Conservation (phyloP, 2,113 vertebrate genomes). For the Cottus gobio region DNA sequence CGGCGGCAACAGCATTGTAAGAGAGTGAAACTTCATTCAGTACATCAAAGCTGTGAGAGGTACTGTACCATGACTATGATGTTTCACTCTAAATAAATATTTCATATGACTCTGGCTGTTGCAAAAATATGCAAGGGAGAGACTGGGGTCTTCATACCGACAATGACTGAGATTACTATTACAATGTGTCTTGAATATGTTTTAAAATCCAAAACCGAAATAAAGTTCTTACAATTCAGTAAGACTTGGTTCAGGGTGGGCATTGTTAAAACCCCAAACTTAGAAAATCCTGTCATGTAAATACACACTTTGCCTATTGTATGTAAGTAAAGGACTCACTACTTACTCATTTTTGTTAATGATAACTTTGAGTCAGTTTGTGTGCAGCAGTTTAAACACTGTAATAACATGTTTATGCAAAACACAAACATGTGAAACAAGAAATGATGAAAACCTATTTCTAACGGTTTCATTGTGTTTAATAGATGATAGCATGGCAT, state of each 20-base stretch:
- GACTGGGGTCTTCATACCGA: not conserved
- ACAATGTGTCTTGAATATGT: not conserved
- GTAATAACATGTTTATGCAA: slow-evolving; percentile 67
- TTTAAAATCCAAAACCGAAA: not conserved
- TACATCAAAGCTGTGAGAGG: not conserved
- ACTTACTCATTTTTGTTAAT: slow-evolving; percentile 60
- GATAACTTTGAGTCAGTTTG: slow-evolving; percentile 50
- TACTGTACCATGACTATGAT: not conserved
- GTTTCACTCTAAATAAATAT: slow-evolving; percentile 2
- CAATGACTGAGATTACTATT: slow-evolving; percentile 6
- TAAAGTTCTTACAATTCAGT: not conserved
- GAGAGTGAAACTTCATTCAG: not conserved
- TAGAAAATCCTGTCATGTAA: slow-evolving; percentile 33
- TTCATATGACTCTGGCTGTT: slow-evolving; percentile 6
- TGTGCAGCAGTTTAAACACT: slow-evolving; percentile 40
- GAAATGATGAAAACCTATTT: not conserved
- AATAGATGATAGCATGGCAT: not conserved
- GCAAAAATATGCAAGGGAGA: not conserved
- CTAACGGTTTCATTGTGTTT: not conserved
- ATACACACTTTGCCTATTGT: slow-evolving; percentile 33
- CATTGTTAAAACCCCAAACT: slow-evolving; percentile 1
- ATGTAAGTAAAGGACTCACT: slow-evolving; percentile 40
- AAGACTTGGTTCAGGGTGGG: slow-evolving; percentile 6
- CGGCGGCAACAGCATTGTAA: not conserved
- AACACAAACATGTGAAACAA: too few species aligned